Conservation (phyloP, 2,113 vertebrate species). For the Spilogale gracilis region DNA sequence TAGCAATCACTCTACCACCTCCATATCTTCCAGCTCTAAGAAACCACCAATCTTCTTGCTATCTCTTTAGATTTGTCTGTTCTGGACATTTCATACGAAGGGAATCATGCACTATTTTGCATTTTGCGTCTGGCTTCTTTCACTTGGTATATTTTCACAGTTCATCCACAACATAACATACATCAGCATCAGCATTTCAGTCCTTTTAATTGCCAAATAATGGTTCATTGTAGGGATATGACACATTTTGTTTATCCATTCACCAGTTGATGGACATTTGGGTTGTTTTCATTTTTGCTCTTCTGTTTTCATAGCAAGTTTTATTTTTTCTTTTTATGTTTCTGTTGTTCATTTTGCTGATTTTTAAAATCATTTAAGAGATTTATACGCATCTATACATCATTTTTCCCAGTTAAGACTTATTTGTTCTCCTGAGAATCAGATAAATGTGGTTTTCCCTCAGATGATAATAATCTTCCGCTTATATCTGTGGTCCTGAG, state of each 20-base stretch:
- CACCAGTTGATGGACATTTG: not conserved
- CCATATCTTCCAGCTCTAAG: not conserved
- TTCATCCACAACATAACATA: not conserved
- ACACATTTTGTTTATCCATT: not conserved
- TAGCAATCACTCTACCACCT: not conserved
- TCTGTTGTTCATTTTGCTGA: not conserved
- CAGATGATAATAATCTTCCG: conserved; percentile 41
- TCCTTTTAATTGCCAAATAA: not conserved
- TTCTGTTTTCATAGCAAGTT: conserved; percentile 9
- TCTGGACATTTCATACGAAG: not conserved
- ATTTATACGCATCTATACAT: conserved; percentile 7
- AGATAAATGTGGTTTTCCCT: conserved; percentile 33
- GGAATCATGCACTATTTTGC: not conserved
- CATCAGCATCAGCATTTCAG: not conserved
- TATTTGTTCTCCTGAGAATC: conserved; percentile 25
- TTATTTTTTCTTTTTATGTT: not conserved
- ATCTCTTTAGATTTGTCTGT: not conserved
- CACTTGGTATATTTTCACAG: not conserved
- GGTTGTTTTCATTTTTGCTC: not conserved
- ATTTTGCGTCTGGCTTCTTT: conserved; percentile 39
- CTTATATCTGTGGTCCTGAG: not conserved
- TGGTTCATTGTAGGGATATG: not conserved
- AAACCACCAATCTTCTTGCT: not conserved
- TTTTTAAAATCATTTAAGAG: not conserved
- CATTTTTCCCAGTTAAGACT: conserved; percentile 33